Evolutionary conservation across 2,797 vertebrate species (phyloP).

Genomic region (Chloroceryle amazona): DNA sequence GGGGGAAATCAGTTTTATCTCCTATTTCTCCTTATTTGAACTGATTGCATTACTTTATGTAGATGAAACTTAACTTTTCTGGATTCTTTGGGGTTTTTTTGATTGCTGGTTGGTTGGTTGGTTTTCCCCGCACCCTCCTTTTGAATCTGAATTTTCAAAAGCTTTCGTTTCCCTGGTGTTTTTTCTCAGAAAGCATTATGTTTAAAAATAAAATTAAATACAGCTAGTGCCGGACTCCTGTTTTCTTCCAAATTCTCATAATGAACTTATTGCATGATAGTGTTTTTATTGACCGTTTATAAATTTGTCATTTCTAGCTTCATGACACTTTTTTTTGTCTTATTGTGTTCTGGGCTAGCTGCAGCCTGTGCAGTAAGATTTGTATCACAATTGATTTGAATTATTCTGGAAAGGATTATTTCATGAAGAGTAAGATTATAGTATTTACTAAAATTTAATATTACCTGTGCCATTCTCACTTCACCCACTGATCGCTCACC

Average conservation of each 20-base stretch:
- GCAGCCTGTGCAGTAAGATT: neutral
- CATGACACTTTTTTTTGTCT: neutral
- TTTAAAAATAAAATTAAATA: neutral
- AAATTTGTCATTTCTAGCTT: neutral
- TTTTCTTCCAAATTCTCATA: neutral
- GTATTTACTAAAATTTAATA: neutral
- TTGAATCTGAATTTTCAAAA: neutral
- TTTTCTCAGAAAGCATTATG: neutral
- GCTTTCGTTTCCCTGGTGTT: neutral
- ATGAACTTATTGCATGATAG: fast-evolving
- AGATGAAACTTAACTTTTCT: neutral
- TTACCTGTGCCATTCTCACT: neutral
- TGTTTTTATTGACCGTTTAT: neutral
- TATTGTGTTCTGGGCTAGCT: neutral
- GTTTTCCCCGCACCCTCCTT: neutral
- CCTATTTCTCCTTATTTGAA: neutral
- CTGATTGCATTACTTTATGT: neutral
- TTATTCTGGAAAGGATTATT: neutral
- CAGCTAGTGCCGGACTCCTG: neutral
- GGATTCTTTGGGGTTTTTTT: neutral
- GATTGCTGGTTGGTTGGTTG: too few relatives aligned
- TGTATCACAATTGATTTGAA: neutral
- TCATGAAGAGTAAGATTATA: neutral
- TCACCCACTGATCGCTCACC: neutral
- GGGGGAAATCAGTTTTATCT: neutral